phyloP scores from a whole-genome alignment of 2,888 invertebrate species.

The Eumacrocentrus americanus region DNA sequence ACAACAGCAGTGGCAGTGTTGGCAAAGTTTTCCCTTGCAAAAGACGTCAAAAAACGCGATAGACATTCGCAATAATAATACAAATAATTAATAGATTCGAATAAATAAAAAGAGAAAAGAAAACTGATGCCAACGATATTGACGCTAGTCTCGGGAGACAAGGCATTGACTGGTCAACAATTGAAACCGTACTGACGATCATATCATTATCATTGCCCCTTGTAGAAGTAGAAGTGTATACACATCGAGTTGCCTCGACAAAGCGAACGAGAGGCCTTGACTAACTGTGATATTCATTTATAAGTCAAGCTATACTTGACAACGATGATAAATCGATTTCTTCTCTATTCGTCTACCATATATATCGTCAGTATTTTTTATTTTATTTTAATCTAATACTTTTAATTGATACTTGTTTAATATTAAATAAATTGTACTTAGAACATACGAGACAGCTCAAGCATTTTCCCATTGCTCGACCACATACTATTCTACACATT shows the following conservation, averaged over 20 bases:
- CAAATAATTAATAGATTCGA: background rate
- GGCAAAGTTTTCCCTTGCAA: slow-evolving; percentile 10
- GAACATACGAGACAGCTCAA: too few relatives aligned
- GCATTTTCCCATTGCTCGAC: too few relatives aligned
- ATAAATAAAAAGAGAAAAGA: background rate
- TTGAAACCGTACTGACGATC: slow-evolving; percentile 34
- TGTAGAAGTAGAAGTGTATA: background rate
- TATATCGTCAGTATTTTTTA: background rate
- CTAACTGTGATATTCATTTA: background rate
- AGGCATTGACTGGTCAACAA: slow-evolving; percentile 34
- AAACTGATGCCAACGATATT: background rate
- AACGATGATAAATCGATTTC: background rate
- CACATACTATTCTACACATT: too few relatives aligned
- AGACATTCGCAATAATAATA: background rate
- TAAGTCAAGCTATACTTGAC: background rate
- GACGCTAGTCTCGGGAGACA: too few relatives aligned
- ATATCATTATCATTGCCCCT: background rate
- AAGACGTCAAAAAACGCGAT: slow-evolving; percentile 7
- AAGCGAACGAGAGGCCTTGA: background rate
- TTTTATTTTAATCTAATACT: background rate
- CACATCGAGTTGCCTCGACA: background rate
- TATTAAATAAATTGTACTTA: too few relatives aligned
- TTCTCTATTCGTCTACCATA: background rate
- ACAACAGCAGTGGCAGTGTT: slow-evolving; percentile 7
- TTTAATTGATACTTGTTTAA: too few relatives aligned